These are phyloP conservation scores for Latrodectus hesperus DNA, from an alignment of 2,888 invertebrate genomes.

Conservation along the genomic window DNA sequence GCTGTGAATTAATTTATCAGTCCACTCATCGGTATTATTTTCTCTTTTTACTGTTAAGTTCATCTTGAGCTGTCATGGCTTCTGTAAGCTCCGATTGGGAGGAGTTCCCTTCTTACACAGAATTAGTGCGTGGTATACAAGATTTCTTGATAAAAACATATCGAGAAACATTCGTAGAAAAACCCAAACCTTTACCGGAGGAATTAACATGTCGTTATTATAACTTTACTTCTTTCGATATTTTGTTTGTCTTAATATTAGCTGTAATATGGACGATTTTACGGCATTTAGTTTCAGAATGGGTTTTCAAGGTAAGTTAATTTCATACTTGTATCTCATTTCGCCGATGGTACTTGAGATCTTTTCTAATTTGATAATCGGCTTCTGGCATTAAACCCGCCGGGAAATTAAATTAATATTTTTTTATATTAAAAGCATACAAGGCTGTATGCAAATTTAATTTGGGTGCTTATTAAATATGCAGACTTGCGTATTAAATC, in stretches of 20 bases:
- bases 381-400: too few species aligned
- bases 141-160: constrained; percentile 42
- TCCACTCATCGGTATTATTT: neutral
- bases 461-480: too few species aligned
- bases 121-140: constrained; percentile 37
- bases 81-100: constrained; percentile 54
- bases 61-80: constrained; percentile 62
- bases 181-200: constrained; percentile 12
- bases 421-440: too few species aligned
- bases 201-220: constrained; percentile 49
- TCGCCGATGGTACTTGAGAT: too few species aligned
- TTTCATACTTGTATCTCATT: neutral
- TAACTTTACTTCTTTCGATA: constrained; percentile 39
- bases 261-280: constrained; percentile 70
- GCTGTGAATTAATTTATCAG: too few species aligned
- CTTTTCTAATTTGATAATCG: too few species aligned
- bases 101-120: constrained; percentile 51
- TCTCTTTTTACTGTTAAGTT: constrained; percentile 17
- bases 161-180: constrained; percentile 35
- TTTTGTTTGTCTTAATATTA: constrained; percentile 66
- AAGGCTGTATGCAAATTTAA: too few species aligned
- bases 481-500: too few species aligned
- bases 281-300: constrained; percentile 68
- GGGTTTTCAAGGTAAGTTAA: constrained; percentile 70
- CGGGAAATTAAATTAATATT: too few species aligned